Evolutionary conservation across 2,888 invertebrate genomes (phyloP).

Genomic region (Xylocampa areola): DNA sequence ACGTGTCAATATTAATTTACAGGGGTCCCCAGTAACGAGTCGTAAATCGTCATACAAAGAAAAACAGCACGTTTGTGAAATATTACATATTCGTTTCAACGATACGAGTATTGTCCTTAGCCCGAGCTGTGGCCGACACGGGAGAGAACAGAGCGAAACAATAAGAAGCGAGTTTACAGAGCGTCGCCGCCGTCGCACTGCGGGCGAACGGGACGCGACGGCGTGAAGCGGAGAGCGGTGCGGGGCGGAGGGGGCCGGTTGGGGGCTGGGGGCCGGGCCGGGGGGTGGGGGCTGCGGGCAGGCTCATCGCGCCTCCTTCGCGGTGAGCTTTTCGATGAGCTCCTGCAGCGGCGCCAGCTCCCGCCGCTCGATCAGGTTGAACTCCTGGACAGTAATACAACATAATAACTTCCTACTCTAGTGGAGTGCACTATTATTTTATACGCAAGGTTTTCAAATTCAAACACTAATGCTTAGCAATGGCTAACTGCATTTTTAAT

Average conservation of each 20-base stretch:
- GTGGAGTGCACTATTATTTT: no score
- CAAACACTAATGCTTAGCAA: no score
- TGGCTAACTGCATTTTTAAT: no score
- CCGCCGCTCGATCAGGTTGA: constrained; percentile 98
- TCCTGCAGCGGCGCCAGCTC: constrained; percentile 99
- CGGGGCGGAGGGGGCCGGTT: neutral
- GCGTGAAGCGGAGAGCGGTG: neutral
- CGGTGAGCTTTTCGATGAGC: constrained; percentile 98
- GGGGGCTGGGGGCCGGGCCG: neutral
- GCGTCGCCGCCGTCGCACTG: neutral
- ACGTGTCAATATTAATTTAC: neutral
- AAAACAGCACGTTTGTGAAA: constrained; percentile 3
- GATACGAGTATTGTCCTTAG: constrained; percentile 5
- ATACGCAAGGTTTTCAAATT: no score
- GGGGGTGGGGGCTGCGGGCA: constrained; percentile 2
- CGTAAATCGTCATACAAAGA: no score
- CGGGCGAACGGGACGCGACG: neutral
- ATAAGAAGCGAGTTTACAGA: constrained; percentile 11
- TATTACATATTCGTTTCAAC: neutral
- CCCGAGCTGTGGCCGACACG: neutral
- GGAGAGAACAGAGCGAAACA: constrained; percentile 15
- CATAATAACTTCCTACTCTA: neutral
- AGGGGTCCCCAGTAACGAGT: neutral
- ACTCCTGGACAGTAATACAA: constrained; percentile 93
- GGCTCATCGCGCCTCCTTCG: constrained; percentile 95